Evolutionary conservation across 1,140 invertebrate genomes (phyloP).

Genomic region (Asbolus verrucosus): DNA sequence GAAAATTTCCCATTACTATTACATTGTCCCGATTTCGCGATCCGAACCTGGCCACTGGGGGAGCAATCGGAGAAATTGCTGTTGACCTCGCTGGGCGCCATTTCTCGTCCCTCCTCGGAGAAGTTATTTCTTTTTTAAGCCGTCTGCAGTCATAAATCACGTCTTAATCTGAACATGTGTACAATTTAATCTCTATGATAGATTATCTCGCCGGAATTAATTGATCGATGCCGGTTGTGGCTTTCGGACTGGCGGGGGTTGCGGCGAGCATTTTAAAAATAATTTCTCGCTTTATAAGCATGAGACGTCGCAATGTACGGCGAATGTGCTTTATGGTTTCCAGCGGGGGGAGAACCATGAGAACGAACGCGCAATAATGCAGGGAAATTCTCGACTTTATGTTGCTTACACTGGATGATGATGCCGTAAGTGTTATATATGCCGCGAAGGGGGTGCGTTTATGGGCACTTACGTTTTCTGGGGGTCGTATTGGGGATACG

Average conservation of each 20-base stretch:
- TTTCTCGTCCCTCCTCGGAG: background rate
- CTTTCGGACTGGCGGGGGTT: background rate
- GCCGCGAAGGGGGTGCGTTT: background rate
- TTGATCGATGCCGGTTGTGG: conserved; percentile 21
- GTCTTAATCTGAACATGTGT: conserved; percentile 26
- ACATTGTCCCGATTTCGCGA: too few species aligned
- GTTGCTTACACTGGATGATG: too few species aligned
- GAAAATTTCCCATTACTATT: too few species aligned
- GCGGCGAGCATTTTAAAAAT: background rate
- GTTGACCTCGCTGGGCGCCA: background rate
- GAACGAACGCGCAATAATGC: conserved; percentile 20
- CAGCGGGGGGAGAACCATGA: conserved; percentile 6
- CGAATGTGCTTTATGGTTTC: conserved; percentile 25
- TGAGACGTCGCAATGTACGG: conserved; percentile 13
- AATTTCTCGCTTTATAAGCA: conserved; percentile 21
- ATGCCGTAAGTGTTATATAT: conserved; percentile 31
- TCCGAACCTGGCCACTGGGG: too few species aligned
- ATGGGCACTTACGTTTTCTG: conserved; percentile 80
- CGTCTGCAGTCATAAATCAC: conserved; percentile 13
- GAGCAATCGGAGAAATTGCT: background rate
- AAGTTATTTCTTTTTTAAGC: background rate
- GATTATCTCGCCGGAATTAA: conserved; percentile 24
- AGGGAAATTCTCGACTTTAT: background rate
- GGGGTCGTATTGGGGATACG: conserved; percentile 77
- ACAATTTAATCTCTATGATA: conserved; percentile 37